These are phyloP conservation scores for Molorchus minor DNA, from an alignment of 2,888 invertebrate genomes.

Conservation along the genomic window DNA sequence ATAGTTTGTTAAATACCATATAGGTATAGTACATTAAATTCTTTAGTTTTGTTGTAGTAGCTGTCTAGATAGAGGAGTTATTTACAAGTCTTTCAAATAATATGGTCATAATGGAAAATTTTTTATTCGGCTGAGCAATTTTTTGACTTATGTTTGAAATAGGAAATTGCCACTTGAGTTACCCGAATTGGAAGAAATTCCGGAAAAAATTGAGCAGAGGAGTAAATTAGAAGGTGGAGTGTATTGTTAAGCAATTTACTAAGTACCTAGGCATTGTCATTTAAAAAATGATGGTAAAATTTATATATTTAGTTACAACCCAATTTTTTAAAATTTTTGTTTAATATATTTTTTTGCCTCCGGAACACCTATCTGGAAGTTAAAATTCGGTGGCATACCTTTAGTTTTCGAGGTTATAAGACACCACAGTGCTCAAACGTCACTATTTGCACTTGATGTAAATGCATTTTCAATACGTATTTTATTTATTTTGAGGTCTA, in stretches of 20 bases:
- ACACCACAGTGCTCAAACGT: no score
- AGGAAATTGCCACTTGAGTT: constrained; percentile 79
- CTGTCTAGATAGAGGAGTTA: background rate
- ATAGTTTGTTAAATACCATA: background rate
- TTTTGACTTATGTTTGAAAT: constrained; percentile 76
- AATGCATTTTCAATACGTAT: no score
- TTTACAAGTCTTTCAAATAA: constrained; percentile 35
- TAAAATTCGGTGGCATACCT: background rate
- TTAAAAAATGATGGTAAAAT: background rate
- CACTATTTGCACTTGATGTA: no score
- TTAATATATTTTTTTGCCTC: background rate
- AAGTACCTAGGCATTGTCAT: background rate
- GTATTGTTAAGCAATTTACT: background rate
- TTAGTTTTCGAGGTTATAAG: background rate
- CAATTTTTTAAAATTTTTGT: background rate
- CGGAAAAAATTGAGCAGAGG: constrained; percentile 78
- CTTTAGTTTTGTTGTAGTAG: background rate
- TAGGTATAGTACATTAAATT: no score
- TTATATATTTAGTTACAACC: background rate
- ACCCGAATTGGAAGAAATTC: constrained; percentile 84
- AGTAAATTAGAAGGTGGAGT: constrained; percentile 78
- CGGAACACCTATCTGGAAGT: background rate
- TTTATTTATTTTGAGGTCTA: no score
- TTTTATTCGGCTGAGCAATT: constrained; percentile 67
- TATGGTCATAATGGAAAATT: constrained; percentile 63